phyloP scores from a whole-genome alignment of 2,888 invertebrate species.

The Imbricaverruca yamaguchii region DNA sequence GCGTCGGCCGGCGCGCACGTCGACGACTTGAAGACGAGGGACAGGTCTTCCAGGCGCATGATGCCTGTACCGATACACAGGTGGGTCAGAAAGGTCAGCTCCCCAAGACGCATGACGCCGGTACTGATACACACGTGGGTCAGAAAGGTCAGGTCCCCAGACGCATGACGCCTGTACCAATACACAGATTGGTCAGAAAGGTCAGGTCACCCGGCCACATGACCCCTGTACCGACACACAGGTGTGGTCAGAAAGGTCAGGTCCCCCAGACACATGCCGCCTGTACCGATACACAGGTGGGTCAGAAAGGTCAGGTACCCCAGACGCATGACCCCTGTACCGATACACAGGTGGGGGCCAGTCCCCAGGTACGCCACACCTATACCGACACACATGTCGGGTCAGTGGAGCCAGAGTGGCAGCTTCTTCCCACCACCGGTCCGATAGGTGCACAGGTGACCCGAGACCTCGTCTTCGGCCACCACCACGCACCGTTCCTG shows the following conservation, averaged over 20 bases:
- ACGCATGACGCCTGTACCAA: conserved; percentile 69
- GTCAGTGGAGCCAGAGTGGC: no score
- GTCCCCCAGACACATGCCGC: conserved; percentile 89
- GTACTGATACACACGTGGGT: no score
- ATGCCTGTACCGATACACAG: conserved; percentile 50
- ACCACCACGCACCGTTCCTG: conserved; percentile 53
- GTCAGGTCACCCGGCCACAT: no score
- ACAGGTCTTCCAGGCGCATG: conserved; percentile 87
- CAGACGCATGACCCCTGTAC: no score
- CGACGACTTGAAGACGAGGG: conserved; percentile 85
- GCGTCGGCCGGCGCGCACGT: conserved; percentile 62
- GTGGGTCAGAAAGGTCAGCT: conserved; percentile 18
- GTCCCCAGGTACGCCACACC: conserved; percentile 93
- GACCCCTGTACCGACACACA: no score
- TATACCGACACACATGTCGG: conserved; percentile 35
- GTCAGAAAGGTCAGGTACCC: conserved; percentile 16
- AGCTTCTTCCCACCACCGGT: no score
- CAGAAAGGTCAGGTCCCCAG: conserved; percentile 81
- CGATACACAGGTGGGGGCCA: conserved; percentile 52
- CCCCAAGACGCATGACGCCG: no score
- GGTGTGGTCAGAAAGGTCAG: conserved; percentile 72
- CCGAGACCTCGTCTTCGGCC: not conserved
- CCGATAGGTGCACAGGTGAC: no score
- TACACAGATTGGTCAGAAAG: conserved; percentile 12
- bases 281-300: conserved; percentile 40